Base-by-base conservation (phyloP, 1,140 invertebrate species). In the Tetraneura akinire region DNA sequence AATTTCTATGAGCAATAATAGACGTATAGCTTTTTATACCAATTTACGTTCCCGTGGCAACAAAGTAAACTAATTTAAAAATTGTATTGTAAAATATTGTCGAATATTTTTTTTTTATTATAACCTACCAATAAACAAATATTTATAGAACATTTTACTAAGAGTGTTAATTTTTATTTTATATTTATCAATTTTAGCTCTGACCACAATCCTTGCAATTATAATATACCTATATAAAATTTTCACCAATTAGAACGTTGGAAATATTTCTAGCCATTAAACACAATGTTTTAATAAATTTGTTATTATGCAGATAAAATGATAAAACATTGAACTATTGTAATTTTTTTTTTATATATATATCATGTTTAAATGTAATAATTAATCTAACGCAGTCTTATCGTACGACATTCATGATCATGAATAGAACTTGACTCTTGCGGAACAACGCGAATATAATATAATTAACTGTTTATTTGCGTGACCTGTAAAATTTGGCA, bases 21-120 rank as follows among this genome's bases (percentile, higher is more conserved):
- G 62, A 78, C 37, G 74, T 78, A 62, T 78, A 78, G 74, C 74
- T 78, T 78, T 78, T 78, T 57, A 78, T 78, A 78, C 55, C 74
- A 62, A 78, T 78, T 78, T 62, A 78, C 74, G 74, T 78, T 78
- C 74, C 74, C 74, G 42, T 78, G 51, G 74, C 74, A 62, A 78
- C 32, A 21, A 62, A 78, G 23, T 78, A 57, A 74, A 55, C 55
- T 55, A 57, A 37, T 55, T 74, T 57, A 45, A 62, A 78, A 78
- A 78, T 62, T 78, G 53, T 60, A 78, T 78, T 78, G 74, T 78
- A 62, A 47, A 62, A 78, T 78, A 71, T 51, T 78, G 55, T 78
- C 51, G n/a, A 74, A 62, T 78, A 78, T 78, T 60, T 71, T 78
- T n/a, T 60, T 78, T 62, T 78, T 60, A 45, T 62, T 78, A 78